Evolutionary conservation across 2,113 vertebrate genomes (phyloP).

Genomic region (Tylochromis polylepis): DNA sequence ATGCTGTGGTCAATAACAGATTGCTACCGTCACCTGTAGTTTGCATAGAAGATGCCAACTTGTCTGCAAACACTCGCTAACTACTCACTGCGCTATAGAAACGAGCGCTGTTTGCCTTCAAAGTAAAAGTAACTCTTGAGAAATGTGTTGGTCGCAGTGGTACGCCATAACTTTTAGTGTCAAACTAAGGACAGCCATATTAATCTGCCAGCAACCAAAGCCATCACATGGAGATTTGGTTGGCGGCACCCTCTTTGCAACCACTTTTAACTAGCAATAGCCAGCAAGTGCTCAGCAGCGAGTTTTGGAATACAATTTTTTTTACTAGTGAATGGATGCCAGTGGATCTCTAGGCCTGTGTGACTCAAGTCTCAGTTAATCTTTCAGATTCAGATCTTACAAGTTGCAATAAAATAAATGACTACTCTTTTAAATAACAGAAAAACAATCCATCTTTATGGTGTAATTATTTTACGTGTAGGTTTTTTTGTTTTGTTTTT

Average conservation of each 20-base stretch:
- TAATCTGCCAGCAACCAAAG: too few species aligned
- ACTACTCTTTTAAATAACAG: too few species aligned
- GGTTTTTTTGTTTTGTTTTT: too few species aligned
- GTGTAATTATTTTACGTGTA: too few species aligned
- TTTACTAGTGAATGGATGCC: background rate
- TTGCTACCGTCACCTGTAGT: background rate
- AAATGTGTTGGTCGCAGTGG: background rate
- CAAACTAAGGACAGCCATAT: background rate
- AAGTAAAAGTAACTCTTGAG: background rate
- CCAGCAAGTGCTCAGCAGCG: background rate
- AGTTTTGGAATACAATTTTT: background rate
- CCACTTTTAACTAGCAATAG: background rate
- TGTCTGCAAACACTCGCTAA: background rate
- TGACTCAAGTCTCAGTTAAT: background rate
- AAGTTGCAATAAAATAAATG: too few species aligned
- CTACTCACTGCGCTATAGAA: background rate
- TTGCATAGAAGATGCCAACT: background rate
- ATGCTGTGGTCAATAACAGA: fast-evolving
- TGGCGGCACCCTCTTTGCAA: background rate
- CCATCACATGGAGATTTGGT: background rate
- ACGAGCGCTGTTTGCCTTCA: background rate
- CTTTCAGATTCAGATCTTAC: too few species aligned
- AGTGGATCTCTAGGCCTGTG: background rate
- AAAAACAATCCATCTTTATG: too few species aligned
- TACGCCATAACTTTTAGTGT: background rate